Evolutionary conservation across 2,888 invertebrate species (phyloP).

Genomic region (Pyrrhosoma nymphula): DNA sequence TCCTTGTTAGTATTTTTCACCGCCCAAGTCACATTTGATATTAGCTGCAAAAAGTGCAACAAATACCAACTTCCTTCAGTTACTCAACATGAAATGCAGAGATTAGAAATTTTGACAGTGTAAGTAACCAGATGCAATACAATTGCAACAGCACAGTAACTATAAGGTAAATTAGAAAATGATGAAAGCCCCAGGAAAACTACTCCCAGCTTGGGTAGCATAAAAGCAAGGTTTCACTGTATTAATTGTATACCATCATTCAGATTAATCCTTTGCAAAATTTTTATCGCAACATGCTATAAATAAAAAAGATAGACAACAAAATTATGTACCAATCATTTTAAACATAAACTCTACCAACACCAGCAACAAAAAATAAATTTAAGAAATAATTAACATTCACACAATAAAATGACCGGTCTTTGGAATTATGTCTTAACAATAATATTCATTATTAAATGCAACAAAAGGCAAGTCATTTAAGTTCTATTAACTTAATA

Average conservation of each 20-base stretch:
- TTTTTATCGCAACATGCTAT: background rate
- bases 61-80: too few relatives aligned
- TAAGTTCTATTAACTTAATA: background rate
- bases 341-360: background rate
- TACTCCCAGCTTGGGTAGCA: background rate
- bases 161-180: background rate
- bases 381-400: background rate
- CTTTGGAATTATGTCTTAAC: conserved; percentile 2
- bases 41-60: too few relatives aligned
- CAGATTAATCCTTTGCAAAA: background rate
- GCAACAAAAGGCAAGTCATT: background rate
- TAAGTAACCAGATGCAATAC: too few relatives aligned
- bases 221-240: background rate
- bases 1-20: too few relatives aligned
- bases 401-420: background rate
- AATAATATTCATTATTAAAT: background rate
- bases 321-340: background rate
- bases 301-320: background rate
- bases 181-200: background rate
- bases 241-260: background rate
- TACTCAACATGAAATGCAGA: too few relatives aligned
- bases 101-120: too few relatives aligned
- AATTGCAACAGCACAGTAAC: too few relatives aligned
- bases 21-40: too few relatives aligned
- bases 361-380: background rate